These are phyloP conservation scores for Drosophila ercepeae DNA, from an alignment of 1,140 invertebrate species.

Conservation along the genomic window DNA sequence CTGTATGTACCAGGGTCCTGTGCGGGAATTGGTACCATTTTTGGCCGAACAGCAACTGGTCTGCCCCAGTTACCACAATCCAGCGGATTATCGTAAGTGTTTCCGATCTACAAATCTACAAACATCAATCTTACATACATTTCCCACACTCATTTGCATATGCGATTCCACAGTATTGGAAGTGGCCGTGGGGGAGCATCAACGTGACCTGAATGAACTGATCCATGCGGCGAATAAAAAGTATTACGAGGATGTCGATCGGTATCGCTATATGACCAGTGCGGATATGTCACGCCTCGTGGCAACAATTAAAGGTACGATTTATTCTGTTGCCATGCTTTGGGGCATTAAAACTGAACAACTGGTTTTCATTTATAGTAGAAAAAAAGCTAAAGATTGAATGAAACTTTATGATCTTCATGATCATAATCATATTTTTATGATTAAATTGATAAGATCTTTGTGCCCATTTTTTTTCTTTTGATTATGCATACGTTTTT, in stretches of 20 bases:
- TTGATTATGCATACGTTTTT: neutral
- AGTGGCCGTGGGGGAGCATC: slow-evolving; percentile 90
- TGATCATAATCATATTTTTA: slow-evolving; percentile 15
- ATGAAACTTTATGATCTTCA: slow-evolving; percentile 9
- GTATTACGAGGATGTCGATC: slow-evolving; percentile 84
- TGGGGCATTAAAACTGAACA: neutral
- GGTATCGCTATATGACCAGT: slow-evolving; percentile 44
- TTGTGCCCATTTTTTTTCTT: neutral
- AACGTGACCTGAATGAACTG: slow-evolving; percentile 86
- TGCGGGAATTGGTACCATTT: slow-evolving; percentile 91
- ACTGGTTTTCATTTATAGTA: neutral
- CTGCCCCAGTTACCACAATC: slow-evolving; percentile 97
- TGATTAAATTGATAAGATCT: neutral
- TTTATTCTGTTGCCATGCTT: slow-evolving; percentile 20
- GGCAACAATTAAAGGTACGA: slow-evolving; percentile 76
- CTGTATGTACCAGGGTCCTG: slow-evolving; percentile 94
- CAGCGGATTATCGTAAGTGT: slow-evolving; percentile 91
- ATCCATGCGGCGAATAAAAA: slow-evolving; percentile 85
- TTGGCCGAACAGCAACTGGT: slow-evolving; percentile 89
- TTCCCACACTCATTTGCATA: slow-evolving; percentile 3
- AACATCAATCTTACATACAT: slow-evolving; percentile 4
- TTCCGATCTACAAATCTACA: neutral
- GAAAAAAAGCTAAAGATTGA: neutral
- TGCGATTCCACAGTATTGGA: slow-evolving; percentile 87
- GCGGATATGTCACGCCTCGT: slow-evolving; percentile 55